phyloP scores from a whole-genome alignment of 2,888 invertebrate species.

The Drosophila ezoana region DNA sequence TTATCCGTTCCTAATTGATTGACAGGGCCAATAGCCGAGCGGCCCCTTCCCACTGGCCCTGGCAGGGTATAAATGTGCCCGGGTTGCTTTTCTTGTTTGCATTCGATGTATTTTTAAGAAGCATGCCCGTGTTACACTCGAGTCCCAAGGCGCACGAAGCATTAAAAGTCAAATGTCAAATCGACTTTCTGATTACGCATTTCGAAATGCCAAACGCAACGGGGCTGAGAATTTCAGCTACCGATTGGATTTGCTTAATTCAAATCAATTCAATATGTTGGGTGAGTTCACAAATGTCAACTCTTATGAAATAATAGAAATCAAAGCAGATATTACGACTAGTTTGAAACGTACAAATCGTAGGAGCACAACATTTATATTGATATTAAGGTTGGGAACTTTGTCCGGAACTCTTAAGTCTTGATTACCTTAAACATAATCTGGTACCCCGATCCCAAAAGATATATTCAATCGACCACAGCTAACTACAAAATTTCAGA shows the following conservation, averaged over 20 bases:
- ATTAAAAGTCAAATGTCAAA: slow-evolving; percentile 8
- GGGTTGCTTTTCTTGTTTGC: slow-evolving; percentile 2
- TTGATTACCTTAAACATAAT: too few relatives aligned
- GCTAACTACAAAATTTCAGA: too few relatives aligned
- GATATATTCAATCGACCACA: too few relatives aligned
- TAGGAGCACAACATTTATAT: too few relatives aligned
- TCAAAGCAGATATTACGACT: too few relatives aligned
- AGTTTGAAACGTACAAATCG: too few relatives aligned
- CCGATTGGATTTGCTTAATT: background rate
- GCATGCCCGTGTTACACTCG: slow-evolving; percentile 2
- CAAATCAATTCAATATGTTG: too few relatives aligned
- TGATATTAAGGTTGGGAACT: too few relatives aligned
- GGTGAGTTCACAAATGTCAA: too few relatives aligned
- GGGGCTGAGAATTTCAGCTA: background rate
- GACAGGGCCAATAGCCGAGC: slow-evolving; percentile 44
- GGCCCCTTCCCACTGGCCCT: background rate
- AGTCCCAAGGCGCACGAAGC: background rate
- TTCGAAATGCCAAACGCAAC: background rate
- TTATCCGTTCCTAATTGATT: slow-evolving; percentile 65
- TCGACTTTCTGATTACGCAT: slow-evolving; percentile 1
- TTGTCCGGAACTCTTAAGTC: too few relatives aligned
- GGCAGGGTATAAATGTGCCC: background rate
- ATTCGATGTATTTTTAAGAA: slow-evolving; percentile 6
- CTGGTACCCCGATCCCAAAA: too few relatives aligned
- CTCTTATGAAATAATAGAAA: too few relatives aligned